Percentiles rank a stretch among this genome's conserved stretches.
phyloP scores from a whole-genome alignment of 2,797 vertebrate species.

The Rhadinocentrus ornatus region DNA sequence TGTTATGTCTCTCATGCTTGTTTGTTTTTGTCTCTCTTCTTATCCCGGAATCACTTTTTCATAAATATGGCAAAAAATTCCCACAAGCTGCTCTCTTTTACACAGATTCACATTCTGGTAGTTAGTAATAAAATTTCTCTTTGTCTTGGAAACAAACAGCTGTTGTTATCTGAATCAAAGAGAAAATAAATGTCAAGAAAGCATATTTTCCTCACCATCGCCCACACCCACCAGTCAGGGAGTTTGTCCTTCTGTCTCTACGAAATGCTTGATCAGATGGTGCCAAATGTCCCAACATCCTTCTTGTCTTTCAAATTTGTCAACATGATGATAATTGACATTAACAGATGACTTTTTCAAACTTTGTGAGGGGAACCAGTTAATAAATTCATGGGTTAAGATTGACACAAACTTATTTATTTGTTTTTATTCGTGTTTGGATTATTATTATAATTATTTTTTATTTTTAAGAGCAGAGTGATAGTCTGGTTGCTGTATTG shows the following conservation, averaged over 20 bases:
- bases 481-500: too few species aligned
- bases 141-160: too few species aligned
- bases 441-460: too few species aligned
- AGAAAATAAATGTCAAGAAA: slow-evolving; percentile 12
- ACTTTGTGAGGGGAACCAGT: too few species aligned
- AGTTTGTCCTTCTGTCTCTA: slow-evolving; percentile 32
- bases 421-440: too few species aligned
- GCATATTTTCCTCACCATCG: background rate
- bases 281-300: too few species aligned
- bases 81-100: slow-evolving; percentile 10
- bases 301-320: too few species aligned
- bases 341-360: too few species aligned
- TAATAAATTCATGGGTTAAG: background rate
- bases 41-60: slow-evolving; percentile 6
- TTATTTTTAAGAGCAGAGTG: too few species aligned
- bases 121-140: slow-evolving; percentile 19
- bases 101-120: slow-evolving; percentile 2
- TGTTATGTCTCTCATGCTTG: slow-evolving; percentile 19
- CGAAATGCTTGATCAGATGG: too few species aligned
- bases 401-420: background rate
- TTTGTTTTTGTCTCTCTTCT: slow-evolving; percentile 21
- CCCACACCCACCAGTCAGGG: slow-evolving; percentile 15
- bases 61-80: slow-evolving; percentile 14
- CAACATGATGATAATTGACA: too few species aligned
- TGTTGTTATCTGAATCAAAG: slow-evolving; percentile 15